Conservation (phyloP, 2,113 vertebrate genomes). For the Paraplagusia blochii region DNA sequence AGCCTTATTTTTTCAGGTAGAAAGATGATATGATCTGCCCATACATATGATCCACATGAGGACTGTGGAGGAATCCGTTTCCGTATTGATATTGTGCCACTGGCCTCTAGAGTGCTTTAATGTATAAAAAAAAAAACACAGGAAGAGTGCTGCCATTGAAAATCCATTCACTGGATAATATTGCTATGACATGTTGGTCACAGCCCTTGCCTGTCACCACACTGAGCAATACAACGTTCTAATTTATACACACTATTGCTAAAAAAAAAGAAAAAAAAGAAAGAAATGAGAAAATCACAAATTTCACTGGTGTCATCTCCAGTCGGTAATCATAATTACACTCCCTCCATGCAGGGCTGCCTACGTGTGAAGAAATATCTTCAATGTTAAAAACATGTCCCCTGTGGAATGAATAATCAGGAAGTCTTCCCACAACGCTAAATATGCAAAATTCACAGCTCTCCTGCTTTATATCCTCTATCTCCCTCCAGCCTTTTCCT, state of each 20-base stretch:
- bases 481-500: constrained; percentile 55
- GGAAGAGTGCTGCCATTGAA: neutral
- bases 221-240: neutral
- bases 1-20: too few relatives aligned
- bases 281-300: neutral
- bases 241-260: neutral
- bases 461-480: constrained; percentile 36
- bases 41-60: constrained; percentile 30
- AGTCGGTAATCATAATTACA: constrained; percentile 6
- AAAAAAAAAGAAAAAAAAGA: too few relatives aligned
- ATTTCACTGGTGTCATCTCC: neutral
- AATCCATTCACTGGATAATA: neutral
- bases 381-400: constrained; percentile 50
- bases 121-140: neutral
- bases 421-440: constrained; percentile 52
- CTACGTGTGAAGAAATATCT: constrained; percentile 28
- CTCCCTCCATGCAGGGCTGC: constrained; percentile 36
- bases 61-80: constrained; percentile 27
- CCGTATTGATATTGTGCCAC: constrained; percentile 10
- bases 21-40: constrained; percentile 21
- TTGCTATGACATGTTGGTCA: neutral
- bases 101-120: neutral
- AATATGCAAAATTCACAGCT: constrained; percentile 63
- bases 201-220: neutral
- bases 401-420: constrained; percentile 47